Base-by-base conservation (phyloP, 2,888 invertebrate genomes). In the Eupelmus urozonus region DNA sequence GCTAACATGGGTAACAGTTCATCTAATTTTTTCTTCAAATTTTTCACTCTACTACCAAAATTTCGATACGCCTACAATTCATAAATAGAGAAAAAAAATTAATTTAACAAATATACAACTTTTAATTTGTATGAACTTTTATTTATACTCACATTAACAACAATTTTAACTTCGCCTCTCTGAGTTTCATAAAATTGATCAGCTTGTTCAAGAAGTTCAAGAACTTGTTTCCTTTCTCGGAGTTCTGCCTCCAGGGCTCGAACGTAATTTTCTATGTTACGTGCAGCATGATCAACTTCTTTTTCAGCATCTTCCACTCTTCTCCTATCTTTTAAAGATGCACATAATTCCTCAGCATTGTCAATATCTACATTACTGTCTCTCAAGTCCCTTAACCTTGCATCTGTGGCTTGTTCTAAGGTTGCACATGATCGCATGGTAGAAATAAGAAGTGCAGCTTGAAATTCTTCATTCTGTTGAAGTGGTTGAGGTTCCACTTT, bases 141-240 rank as follows among this genome's bases (percentile, higher is more conserved):
- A 45, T 18, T 13, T 18, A 53, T 53, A 93, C 95, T 94, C 90
- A 98, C 98, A 92, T 96, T 97, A 78, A 96, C 96, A 29, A 98
- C 98, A 80, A 98, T 95, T 92, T 97, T 97, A 16, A 98, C 98
- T 91, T 99, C 98, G 5, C 96, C 95, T 79, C 95, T 92, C 88
- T 98, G 98, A 20, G 95, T 95, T 53, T 96, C 95, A 88, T 98
- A 96, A 90, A 96, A 97, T 80, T 94, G 93, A 84, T 96, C 95
- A 3, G 97, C 96, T 59, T 95, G 94, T 72, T 95, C 94, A 63
- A 98, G 90, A 45, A 95, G 90, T 4, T 95, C 94, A 70, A 98
- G 91, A 63, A 98, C 91, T 1, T 94, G 92, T 82, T 93, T 94
- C 80, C 97, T 92, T 62, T 96, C 95, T 76, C 94, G 94, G 29